Base-by-base conservation (phyloP, 2,797 vertebrate genomes). In the Eulemur mongoz region DNA sequence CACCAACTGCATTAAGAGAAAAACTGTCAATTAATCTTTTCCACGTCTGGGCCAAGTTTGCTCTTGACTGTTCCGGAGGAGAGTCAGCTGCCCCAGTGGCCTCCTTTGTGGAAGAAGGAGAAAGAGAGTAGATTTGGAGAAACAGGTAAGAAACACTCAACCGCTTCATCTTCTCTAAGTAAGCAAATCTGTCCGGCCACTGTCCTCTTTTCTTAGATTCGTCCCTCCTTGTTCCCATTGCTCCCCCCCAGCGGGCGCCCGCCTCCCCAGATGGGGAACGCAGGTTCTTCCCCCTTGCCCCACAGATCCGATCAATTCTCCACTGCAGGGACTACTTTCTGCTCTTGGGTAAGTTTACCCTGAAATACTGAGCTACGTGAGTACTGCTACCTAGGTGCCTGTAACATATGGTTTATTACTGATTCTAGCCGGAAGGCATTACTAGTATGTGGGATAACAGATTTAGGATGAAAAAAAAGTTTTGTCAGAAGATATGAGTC, bases 331-430 rank as follows among this genome's bases (percentile, higher is more conserved):
- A 69, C 40, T 35, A 35, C 61, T 83, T 86, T 50, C 78, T 54
- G 20, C n/a, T 80, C 23, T 73, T 86, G 18, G 52, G 8, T 76
- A 73, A 84, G 40, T 72, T 85, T 61, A 50, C 7, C 54, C 48
- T 76, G 57, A 81, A 94, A 61, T 54, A 45, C 14, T 45, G 59
- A 89, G 35, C 9, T 91, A 35, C 45, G 63, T 22, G 32, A 75
- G 1, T 35, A 40, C 50, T 18, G 22, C 20, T 40, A 35, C 30
- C 12, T 80, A 72, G 8, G 54, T 23, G 12, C 35, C 48, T 84
- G 15, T 23, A 81, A 13, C 63, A 94, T 43, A 50, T 23, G 35
- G 12, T 20, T 92, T 89, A 73, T 67, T 59, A 43, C 32, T 89
- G 59, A 70, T 80, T 45, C 38, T 27, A 18, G 25, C 50, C 67